Evolutionary conservation across 2,797 vertebrate genomes (phyloP).

Genomic region (Argentina silus): DNA sequence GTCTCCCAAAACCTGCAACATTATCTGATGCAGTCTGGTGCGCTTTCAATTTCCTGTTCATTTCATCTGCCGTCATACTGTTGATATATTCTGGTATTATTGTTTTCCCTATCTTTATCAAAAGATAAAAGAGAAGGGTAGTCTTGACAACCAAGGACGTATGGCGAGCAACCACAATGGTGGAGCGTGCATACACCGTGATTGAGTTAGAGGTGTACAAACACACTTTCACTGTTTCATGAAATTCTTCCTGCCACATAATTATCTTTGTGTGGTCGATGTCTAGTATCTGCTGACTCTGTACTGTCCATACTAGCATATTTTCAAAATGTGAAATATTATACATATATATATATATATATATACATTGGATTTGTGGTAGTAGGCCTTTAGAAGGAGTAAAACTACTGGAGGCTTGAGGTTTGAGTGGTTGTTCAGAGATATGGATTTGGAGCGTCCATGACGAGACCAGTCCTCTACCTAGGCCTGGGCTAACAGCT

Average conservation of each 20-base stretch:
- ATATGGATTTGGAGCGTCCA: background rate
- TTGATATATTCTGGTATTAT: background rate
- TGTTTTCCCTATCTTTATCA: background rate
- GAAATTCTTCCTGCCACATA: too few relatives aligned
- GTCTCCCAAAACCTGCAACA: background rate
- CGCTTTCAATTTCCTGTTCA: slow-evolving; percentile 20
- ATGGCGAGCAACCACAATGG: too few relatives aligned
- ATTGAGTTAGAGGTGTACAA: too few relatives aligned
- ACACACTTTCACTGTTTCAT: too few relatives aligned
- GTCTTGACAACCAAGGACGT: too few relatives aligned
- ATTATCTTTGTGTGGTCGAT: too few relatives aligned
- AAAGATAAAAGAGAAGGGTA: background rate
- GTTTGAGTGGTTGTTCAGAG: background rate
- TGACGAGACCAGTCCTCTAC: background rate
- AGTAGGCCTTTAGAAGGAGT: background rate
- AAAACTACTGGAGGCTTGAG: background rate
- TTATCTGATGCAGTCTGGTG: background rate
- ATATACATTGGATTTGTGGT: too few relatives aligned
- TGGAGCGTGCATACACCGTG: too few relatives aligned
- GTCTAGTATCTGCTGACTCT: too few relatives aligned
- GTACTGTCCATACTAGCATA: too few relatives aligned
- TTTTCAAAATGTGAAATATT: too few relatives aligned
- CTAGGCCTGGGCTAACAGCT: background rate
- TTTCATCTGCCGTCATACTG: background rate
- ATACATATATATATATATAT: too few relatives aligned